Evolutionary conservation across 2,888 invertebrate genomes (phyloP), one percentile per base, ranked within the genome.

Genomic region (Agrypnus murinus): DNA sequence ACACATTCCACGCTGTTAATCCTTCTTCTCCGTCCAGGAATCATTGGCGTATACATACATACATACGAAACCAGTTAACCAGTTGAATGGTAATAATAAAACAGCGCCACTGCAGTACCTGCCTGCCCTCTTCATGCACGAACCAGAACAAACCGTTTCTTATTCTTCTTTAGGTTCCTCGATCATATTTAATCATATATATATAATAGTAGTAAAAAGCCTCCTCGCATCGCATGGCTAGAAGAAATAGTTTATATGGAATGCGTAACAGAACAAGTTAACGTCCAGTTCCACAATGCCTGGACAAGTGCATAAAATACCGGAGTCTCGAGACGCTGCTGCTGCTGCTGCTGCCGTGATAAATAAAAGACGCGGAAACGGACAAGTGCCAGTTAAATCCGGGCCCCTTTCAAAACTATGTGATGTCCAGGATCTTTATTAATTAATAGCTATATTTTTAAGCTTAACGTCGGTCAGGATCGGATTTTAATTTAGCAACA

Each of bases 401-500:
- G 59, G 55, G 68, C 38, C 65, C n/a, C 68, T 36, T 48, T 62
- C 63, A 69, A 48, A 69, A 62, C 38, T 17, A 19, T 36, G 50
- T 17, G 43, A 46, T 45, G 45, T 32, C 64, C 60, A 50, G 68
- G 69, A 65, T 62, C 65, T 58, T 72, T 72, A 72, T 72, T 72
- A n/a, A n/a, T n/a, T n/a, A 69, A 72, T 72, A 60, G 45, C 55
- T 72, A 60, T 60, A 25, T 65, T 68, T 71, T 65, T 48, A 58
- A 53, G 64, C 46, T 71, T 68, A 68, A 57, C 65, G 71, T 71
- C 71, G 53, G 19, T 65, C 40, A 50, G 50, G 55, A 45, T 34
- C 67, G 63, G 50, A 67, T 68, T 65, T 69, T 58, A 69, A 65
- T 72, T 72, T 32, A 43, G 55, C 2, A 48, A 38, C 45, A 48